Conservation (phyloP, 2,888 invertebrate genomes). For the Xestia xanthographa region DNA sequence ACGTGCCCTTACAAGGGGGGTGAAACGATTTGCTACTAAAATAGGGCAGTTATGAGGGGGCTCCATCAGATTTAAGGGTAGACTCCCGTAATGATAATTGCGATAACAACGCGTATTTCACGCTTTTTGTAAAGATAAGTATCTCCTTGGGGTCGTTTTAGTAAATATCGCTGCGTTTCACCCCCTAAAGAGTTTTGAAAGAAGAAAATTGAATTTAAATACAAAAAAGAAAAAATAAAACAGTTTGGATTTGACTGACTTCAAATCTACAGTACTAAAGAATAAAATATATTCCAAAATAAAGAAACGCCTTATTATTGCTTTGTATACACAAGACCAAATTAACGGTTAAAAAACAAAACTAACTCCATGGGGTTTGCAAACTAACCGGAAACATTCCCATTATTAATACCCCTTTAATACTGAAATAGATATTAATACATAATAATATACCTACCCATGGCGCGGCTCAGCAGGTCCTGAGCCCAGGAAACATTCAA, state of each 20-base stretch:
- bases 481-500: slow-evolving; percentile 27
- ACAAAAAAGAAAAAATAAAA: background rate
- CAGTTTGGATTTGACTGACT: background rate
- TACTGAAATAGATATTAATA: slow-evolving; percentile 20
- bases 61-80: slow-evolving; percentile 59
- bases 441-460: background rate
- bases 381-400: background rate
- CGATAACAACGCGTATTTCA: slow-evolving; percentile 58
- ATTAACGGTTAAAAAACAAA: too few species aligned
- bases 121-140: slow-evolving; percentile 55
- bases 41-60: slow-evolving; percentile 52
- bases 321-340: background rate
- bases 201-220: slow-evolving; percentile 9
- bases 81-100: slow-evolving; percentile 62
- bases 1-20: slow-evolving; percentile 37
- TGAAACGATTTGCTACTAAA: slow-evolving; percentile 57
- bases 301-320: background rate
- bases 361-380: background rate
- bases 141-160: slow-evolving; percentile 44
- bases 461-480: slow-evolving; percentile 17
- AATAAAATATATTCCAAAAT: background rate
- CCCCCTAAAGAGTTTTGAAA: background rate
- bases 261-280: background rate
- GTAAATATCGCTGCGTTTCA: slow-evolving; percentile 41
- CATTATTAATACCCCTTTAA: background rate